Percentiles rank a stretch among this genome's conserved stretches.
Evolutionary conservation across 1,140 invertebrate species (phyloP).

Genomic region (Zophobas atratus): DNA sequence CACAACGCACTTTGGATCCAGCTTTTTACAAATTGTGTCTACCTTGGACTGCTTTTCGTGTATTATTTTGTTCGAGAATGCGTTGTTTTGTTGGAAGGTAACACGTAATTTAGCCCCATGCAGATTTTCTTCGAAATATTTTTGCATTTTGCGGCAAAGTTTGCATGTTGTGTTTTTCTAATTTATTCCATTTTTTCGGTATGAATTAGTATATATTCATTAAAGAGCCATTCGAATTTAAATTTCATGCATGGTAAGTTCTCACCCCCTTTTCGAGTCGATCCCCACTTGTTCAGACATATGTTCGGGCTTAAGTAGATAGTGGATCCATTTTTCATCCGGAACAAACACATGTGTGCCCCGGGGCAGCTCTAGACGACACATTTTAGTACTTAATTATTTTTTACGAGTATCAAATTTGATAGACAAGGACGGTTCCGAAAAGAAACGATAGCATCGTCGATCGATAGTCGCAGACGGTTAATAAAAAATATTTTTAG

Average conservation of each 20-base stretch:
- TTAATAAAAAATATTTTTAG: not conserved
- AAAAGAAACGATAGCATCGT: conserved; percentile 13
- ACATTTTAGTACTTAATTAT: conserved; percentile 38
- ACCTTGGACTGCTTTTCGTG: too few relatives aligned
- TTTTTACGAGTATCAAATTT: conserved; percentile 24
- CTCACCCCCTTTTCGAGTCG: conserved; percentile 31
- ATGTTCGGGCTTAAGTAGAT: conserved; percentile 38
- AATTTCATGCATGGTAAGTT: conserved; percentile 36
- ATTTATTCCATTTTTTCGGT: conserved; percentile 10
- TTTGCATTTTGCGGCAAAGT: not conserved
- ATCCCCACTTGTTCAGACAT: conserved; percentile 38
- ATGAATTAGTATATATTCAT: conserved; percentile 1
- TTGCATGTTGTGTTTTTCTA: conserved; percentile 3
- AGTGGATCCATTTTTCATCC: conserved; percentile 41
- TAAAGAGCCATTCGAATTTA: conserved; percentile 20
- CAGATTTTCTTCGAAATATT: not conserved
- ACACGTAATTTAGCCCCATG: not conserved
- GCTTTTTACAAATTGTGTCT: too few relatives aligned
- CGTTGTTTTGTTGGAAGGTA: too few relatives aligned
- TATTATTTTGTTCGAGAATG: too few relatives aligned
- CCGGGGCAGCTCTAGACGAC: conserved; percentile 21
- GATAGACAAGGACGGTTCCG: conserved; percentile 5
- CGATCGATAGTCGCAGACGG: not conserved
- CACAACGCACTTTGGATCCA: too few relatives aligned
- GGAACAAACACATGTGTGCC: conserved; percentile 40